Evolutionary conservation across 2,113 vertebrate genomes (phyloP), one percentile per base, ranked within the genome.

Genomic region (Peromyscus maniculatus): DNA sequence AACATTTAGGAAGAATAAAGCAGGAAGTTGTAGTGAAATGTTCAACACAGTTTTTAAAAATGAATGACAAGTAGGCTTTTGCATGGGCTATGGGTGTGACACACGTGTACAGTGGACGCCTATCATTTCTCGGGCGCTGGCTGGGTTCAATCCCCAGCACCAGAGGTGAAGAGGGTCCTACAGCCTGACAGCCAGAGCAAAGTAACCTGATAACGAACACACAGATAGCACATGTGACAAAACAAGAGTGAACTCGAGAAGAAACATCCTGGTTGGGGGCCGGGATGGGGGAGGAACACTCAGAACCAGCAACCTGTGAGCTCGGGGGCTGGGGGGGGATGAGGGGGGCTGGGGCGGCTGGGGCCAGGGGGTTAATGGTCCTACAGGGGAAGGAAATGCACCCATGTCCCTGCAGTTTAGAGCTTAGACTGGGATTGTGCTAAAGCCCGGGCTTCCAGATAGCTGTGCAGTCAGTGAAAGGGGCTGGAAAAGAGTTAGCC

Each of bases 61-160:
- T 13, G 24, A 97, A n/a, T 91, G 49, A 88, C 88, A 93, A 89
- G 55, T 71, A 86, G 28, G 36, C 52, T 57, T 36, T 57, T 80
- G 21, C 10, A 77, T 77, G 16, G 43, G 39, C 39, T 33, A 31
- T 3, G 28, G 3, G 64, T 69, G 43, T 49, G 43, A 46, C 26
- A 7, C 7, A n/a, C 31, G 62, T 15, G 24, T 8, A 10, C 15
- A 11, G 36, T 4, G 62, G 7, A 31, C 19, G 4, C 43, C 83
- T 6, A 69, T 17, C 64, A 22, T 69, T 22, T 17, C 46, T 69
- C 17, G 12, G 26, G 24, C 43, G 43, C 43, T 43, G 64, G 15
- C 67, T 33, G 39, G 26, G 16, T 28, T 43, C 26, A 21, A 7
- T 33, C 64, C 24, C 22, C 57, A 84, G 57, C 5, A n/a, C 5